phyloP scores from a whole-genome alignment of 1,140 invertebrate genomes.

The Apis mellifera region Amel_HAv3.1 CM009931.2:20720001-20720500 shows the following conservation, averaged over 20 bases:
- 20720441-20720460: constrained; percentile 52
- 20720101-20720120: too few relatives aligned
- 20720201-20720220: not conserved
- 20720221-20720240: not conserved
- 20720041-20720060: too few relatives aligned
- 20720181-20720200: not conserved
- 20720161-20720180: not conserved
- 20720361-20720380: constrained; percentile 30
- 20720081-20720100: too few relatives aligned
- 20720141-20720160: not conserved
- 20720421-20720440: constrained; percentile 55
- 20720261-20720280: constrained; percentile 9
- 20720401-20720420: constrained; percentile 65
- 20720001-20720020: too few relatives aligned
- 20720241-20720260: constrained; percentile 24
- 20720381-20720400: constrained; percentile 44
- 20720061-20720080: too few relatives aligned
- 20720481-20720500: constrained; percentile 58
- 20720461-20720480: constrained; percentile 65
- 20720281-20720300: constrained; percentile 8
- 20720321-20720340: constrained; percentile 5
- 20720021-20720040: too few relatives aligned
- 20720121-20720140: too few relatives aligned
- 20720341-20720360: constrained; percentile 47
- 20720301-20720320: not conserved